Conservation (phyloP, 1,140 invertebrate species). For the Saccostrea echinata region DNA sequence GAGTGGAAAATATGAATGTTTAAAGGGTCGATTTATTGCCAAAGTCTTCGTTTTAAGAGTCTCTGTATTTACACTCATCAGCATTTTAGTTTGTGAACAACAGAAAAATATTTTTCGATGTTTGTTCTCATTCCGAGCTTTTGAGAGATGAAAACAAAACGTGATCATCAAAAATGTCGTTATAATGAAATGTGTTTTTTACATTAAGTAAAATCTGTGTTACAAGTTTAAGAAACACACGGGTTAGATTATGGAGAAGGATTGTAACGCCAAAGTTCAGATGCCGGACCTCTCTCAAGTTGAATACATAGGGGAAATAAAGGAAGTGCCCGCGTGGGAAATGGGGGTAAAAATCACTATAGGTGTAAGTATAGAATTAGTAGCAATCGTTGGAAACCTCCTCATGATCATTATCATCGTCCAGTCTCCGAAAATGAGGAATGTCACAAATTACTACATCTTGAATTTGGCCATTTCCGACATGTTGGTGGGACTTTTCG, state of each 20-base stretch:
- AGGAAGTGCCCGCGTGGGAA: conserved; percentile 65
- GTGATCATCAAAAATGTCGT: not conserved
- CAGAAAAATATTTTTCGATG: not conserved
- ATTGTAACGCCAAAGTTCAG: conserved; percentile 4
- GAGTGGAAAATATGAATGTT: conserved; percentile 32
- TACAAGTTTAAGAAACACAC: not conserved
- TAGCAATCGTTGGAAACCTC: conserved; percentile 73
- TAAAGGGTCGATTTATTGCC: conserved; percentile 20
- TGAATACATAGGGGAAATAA: conserved; percentile 54
- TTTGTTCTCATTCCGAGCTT: not conserved
- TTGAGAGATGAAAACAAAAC: not conserved
- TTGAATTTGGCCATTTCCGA: conserved; percentile 90
- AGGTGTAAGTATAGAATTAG: conserved; percentile 63
- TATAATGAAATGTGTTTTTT: not conserved
- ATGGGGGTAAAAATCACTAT: conserved; percentile 67
- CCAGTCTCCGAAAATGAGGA: conserved; percentile 80
- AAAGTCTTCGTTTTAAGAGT: not conserved
- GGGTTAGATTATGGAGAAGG: not conserved
- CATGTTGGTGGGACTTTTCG: conserved; percentile 78
- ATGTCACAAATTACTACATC: conserved; percentile 91
- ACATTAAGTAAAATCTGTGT: not conserved
- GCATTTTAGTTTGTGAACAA: not conserved
- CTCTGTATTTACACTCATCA: conserved; percentile 8
- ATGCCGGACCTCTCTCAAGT: conserved; percentile 51
- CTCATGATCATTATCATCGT: conserved; percentile 72